phyloP scores from a whole-genome alignment of 2,888 invertebrate species.

The Phasia obesa region DNA sequence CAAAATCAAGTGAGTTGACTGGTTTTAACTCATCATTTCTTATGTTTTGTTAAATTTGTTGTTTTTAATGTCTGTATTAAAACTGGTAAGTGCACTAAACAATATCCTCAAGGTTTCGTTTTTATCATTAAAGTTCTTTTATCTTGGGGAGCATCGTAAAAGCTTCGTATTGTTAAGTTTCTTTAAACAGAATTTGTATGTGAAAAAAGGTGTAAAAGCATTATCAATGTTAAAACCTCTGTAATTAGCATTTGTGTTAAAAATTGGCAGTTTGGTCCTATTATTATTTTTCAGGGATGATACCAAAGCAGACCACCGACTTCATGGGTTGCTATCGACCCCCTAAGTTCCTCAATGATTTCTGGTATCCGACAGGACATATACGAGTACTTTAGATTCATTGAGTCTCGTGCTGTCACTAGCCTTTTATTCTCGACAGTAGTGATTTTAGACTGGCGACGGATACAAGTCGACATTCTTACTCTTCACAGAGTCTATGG shows the following conservation, averaged over 20 bases:
- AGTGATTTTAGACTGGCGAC: too few species aligned
- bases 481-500: too few species aligned
- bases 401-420: too few species aligned
- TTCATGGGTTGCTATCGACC: too few species aligned
- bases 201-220: not conserved
- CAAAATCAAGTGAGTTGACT: conserved; percentile 39
- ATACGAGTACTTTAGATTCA: too few species aligned
- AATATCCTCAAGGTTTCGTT: conserved; percentile 8
- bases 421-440: too few species aligned
- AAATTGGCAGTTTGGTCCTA: too few species aligned
- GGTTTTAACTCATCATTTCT: conserved; percentile 21
- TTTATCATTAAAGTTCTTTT: not conserved
- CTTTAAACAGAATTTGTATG: not conserved
- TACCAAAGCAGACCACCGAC: too few species aligned
- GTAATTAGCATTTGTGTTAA: not conserved
- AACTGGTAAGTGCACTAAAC: not conserved
- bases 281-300: too few species aligned
- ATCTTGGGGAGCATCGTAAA: not conserved
- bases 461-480: too few species aligned
- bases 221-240: conserved; percentile 1
- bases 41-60: conserved; percentile 21
- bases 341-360: too few species aligned
- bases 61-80: conserved; percentile 15
- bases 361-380: too few species aligned
- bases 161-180: not conserved